A percentile compares a stretch with the other conserved stretches of the same genome.
Evolutionary conservation across 2,888 invertebrate genomes (phyloP).

Genomic region (Hirtodrosophila trivittata): DNA sequence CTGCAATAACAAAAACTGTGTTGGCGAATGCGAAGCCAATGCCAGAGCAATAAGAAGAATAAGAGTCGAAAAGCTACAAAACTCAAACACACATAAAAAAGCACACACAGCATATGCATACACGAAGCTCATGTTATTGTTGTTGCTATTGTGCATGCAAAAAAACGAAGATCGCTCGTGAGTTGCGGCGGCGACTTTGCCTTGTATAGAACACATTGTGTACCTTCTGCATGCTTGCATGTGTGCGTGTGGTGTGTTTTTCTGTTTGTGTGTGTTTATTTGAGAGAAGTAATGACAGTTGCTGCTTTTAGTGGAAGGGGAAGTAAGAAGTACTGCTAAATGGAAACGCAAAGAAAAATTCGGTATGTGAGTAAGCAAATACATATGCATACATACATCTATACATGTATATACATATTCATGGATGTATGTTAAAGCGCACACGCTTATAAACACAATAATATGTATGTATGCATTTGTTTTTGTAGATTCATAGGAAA

Average conservation of each 20-base stretch:
- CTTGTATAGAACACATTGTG: conserved; percentile 25
- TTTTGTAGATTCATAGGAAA: no score
- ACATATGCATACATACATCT: neutral
- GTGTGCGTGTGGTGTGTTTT: conserved; percentile 9
- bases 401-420: conserved; percentile 7
- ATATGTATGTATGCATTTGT: no score
- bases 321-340: conserved; percentile 59
- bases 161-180: conserved; percentile 66
- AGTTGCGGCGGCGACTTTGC: conserved; percentile 25
- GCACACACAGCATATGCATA: conserved; percentile 37
- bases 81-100: conserved; percentile 43
- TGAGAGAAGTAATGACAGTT: conserved; percentile 52
- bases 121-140: conserved; percentile 59
- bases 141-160: conserved; percentile 62
- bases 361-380: conserved; percentile 8
- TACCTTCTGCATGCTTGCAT: conserved; percentile 10
- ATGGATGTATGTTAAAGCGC: no score
- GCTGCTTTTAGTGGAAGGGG: conserved; percentile 28
- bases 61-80: conserved; percentile 49
- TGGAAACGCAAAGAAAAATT: conserved; percentile 71
- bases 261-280: conserved; percentile 12
- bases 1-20: conserved; percentile 51
- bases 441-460: no score
- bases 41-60: conserved; percentile 50
- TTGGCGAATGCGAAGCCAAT: conserved; percentile 41